Evolutionary conservation across 2,113 vertebrate genomes (phyloP).

Genomic region (Gorsachius goisagi): DNA sequence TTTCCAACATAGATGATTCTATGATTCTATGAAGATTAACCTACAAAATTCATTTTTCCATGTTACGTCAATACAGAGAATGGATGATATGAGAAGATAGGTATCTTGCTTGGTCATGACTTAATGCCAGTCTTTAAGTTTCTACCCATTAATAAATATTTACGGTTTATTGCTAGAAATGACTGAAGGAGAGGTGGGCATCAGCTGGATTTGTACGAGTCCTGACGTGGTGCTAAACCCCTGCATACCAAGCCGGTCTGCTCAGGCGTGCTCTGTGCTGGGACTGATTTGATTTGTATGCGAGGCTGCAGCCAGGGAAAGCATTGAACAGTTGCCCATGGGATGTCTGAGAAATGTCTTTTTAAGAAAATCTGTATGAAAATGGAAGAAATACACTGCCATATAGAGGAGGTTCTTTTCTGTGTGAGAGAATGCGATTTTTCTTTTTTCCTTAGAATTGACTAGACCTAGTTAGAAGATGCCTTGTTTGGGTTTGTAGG

Average conservation of each 20-base stretch:
- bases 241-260: neutral
- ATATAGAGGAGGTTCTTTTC: neutral
- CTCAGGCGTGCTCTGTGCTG: neutral
- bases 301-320: neutral
- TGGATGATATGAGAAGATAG: neutral
- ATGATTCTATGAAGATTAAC: neutral
- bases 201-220: rapidly evolving
- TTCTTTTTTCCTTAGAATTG: neutral
- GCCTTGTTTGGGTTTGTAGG: neutral
- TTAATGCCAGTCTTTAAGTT: neutral
- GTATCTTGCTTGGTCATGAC: neutral
- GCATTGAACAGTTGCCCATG: neutral
- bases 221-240: neutral
- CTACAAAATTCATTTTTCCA: neutral
- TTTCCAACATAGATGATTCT: too few species aligned
- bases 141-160: neutral
- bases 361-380: neutral
- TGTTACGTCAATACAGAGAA: neutral
- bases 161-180: neutral
- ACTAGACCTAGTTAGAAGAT: neutral
- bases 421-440: neutral
- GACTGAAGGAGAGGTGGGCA: neutral
- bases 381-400: neutral
- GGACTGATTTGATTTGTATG: neutral
- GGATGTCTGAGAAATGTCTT: neutral